Conservation (phyloP, 2,888 invertebrate genomes). For the Noctua fimbriata region DNA sequence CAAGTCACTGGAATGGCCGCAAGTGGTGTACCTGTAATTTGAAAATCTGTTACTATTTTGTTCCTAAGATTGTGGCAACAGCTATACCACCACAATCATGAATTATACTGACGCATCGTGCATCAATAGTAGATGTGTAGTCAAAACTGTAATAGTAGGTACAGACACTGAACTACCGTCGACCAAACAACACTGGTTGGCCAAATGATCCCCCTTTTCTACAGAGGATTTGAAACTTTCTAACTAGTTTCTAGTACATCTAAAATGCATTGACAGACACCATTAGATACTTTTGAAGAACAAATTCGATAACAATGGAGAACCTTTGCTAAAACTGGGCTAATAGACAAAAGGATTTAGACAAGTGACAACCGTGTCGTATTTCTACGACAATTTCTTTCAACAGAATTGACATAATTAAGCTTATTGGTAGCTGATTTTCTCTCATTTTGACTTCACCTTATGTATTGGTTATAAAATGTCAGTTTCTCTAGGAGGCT, state of each 20-base stretch:
- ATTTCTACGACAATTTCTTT: too few species aligned
- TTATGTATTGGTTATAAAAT: too few species aligned
- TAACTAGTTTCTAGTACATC: not conserved
- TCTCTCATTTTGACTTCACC: too few species aligned
- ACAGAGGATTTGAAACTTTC: not conserved
- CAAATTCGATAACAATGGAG: not conserved
- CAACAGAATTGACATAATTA: too few species aligned
- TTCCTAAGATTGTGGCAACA: not conserved
- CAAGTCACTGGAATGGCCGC: too few species aligned
- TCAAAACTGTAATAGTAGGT: not conserved
- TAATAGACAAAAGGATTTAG: not conserved
- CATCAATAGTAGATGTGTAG: not conserved
- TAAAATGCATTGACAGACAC: not conserved
- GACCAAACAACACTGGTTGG: not conserved
- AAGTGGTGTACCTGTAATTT: too few species aligned
- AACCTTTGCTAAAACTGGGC: too few species aligned
- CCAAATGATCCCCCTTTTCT: not conserved
- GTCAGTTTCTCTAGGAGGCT: too few species aligned
- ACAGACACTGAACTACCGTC: not conserved
- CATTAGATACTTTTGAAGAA: not conserved
- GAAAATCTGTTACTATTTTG: not conserved
- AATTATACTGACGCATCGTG: not conserved
- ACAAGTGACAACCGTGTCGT: too few species aligned
- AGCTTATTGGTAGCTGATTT: too few species aligned
- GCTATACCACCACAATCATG: not conserved